These are phyloP conservation scores for Heliconius congener DNA, from an alignment of 1,140 invertebrate species.

Conservation along the genomic window DNA sequence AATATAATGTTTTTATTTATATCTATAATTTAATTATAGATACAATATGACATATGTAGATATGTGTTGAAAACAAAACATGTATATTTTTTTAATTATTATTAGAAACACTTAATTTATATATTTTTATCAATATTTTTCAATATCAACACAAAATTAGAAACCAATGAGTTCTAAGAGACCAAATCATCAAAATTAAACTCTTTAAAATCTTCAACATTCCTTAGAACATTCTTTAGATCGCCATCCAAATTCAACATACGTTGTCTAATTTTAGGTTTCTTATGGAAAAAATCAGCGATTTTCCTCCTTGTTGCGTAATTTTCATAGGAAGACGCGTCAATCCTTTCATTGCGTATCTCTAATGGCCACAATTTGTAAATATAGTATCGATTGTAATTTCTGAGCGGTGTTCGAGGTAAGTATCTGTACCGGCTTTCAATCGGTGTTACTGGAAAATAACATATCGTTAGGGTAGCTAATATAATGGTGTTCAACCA, in stretches of 20 bases:
- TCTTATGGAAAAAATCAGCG: neutral
- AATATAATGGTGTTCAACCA: too few relatives aligned
- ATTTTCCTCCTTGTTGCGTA: neutral
- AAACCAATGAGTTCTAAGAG: neutral
- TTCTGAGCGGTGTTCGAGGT: neutral
- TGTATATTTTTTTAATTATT: too few relatives aligned
- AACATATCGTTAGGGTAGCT: neutral
- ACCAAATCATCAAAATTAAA: slow-evolving; percentile 34
- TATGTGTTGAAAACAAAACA: too few relatives aligned
- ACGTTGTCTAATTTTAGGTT: neutral
- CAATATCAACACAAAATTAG: too few relatives aligned
- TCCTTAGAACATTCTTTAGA: neutral
- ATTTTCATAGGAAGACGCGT: slow-evolving; percentile 32
- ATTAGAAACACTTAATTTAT: too few relatives aligned
- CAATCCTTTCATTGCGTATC: slow-evolving; percentile 17
- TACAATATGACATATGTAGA: too few relatives aligned
- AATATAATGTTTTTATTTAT: too few relatives aligned
- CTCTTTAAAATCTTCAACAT: neutral
- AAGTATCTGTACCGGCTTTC: neutral
- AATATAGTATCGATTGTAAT: neutral
- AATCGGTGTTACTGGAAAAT: neutral
- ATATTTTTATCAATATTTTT: too few relatives aligned
- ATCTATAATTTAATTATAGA: too few relatives aligned
- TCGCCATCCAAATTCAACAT: neutral
- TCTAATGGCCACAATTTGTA: slow-evolving; percentile 19